Percentiles rank a stretch among this genome's conserved stretches.
Conservation (phyloP, 2,797 vertebrate genomes). For the Hypotaenidia okinawae region DNA sequence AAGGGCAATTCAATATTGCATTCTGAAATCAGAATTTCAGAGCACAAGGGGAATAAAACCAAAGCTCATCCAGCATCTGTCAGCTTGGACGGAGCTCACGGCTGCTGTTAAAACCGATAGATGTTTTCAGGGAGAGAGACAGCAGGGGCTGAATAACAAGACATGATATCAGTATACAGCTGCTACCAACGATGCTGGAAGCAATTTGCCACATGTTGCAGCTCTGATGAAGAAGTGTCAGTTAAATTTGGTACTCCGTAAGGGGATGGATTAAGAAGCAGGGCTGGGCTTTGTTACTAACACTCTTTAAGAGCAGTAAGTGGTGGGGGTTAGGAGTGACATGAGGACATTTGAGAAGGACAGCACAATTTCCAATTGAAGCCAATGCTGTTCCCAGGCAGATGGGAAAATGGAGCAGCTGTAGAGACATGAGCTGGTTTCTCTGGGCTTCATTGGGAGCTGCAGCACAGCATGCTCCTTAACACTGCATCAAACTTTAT, state of each 20-base stretch:
- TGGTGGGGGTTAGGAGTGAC: background rate
- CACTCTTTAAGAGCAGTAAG: background rate
- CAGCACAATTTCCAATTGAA: background rate
- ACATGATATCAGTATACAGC: background rate
- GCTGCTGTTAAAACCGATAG: background rate
- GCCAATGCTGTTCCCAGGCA: background rate
- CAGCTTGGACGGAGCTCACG: background rate
- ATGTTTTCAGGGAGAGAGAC: conserved; percentile 13
- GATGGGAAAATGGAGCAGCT: background rate
- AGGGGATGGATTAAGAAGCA: background rate
- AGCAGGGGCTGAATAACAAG: conserved; percentile 4
- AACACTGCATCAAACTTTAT: background rate
- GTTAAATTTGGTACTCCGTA: background rate
- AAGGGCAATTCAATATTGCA: background rate
- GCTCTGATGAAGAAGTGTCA: background rate
- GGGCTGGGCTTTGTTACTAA: background rate
- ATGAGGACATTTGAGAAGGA: background rate
- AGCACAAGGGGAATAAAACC: background rate
- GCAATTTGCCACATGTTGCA: background rate
- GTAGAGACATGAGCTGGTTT: background rate
- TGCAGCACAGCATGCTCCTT: background rate
- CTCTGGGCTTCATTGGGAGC: background rate
- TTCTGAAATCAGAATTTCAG: conserved; percentile 10
- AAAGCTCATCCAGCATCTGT: conserved; percentile 12
- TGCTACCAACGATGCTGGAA: background rate